Evolutionary conservation across 1,140 invertebrate genomes (phyloP).

Genomic region (Pseudachorutes palmiensis): DNA sequence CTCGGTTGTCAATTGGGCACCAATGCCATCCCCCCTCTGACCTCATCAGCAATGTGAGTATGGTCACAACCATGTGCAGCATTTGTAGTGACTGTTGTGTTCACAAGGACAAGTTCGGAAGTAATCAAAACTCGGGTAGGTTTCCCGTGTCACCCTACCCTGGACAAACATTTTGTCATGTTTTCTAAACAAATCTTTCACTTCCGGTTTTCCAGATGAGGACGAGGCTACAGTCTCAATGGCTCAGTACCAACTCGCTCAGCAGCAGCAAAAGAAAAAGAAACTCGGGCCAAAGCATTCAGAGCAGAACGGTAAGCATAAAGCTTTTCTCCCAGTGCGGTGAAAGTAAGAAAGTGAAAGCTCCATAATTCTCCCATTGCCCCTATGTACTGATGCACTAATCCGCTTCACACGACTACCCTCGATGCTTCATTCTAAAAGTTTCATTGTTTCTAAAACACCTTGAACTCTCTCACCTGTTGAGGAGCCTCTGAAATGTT

Average conservation of each 20-base stretch:
- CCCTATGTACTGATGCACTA: too few relatives aligned
- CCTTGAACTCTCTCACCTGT: too few relatives aligned
- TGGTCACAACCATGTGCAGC: constrained; percentile 26
- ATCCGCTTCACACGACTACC: too few relatives aligned
- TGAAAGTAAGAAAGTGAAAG: too few relatives aligned
- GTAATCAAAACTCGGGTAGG: constrained; percentile 28
- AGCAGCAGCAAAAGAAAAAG: neutral
- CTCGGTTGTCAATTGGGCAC: too few relatives aligned
- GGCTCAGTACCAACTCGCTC: neutral
- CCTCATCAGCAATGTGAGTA: too few relatives aligned
- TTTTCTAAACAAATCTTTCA: neutral
- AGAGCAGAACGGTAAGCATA: constrained; percentile 1
- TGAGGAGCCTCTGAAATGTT: too few relatives aligned
- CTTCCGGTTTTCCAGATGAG: constrained; percentile 9
- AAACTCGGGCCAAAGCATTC: neutral
- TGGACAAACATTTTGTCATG: neutral
- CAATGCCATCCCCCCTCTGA: too few relatives aligned
- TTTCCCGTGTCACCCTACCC: neutral
- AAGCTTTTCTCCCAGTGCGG: too few relatives aligned
- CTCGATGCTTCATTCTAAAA: too few relatives aligned
- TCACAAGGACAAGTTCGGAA: constrained; percentile 29
- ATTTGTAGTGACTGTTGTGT: constrained; percentile 36
- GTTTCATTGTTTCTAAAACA: too few relatives aligned
- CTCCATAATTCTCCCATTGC: too few relatives aligned
- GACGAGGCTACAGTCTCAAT: neutral